Evolutionary conservation across 1,140 invertebrate genomes (phyloP), one percentile per base, ranked within the genome.

Genomic region (Ceratina calcarata): DNA sequence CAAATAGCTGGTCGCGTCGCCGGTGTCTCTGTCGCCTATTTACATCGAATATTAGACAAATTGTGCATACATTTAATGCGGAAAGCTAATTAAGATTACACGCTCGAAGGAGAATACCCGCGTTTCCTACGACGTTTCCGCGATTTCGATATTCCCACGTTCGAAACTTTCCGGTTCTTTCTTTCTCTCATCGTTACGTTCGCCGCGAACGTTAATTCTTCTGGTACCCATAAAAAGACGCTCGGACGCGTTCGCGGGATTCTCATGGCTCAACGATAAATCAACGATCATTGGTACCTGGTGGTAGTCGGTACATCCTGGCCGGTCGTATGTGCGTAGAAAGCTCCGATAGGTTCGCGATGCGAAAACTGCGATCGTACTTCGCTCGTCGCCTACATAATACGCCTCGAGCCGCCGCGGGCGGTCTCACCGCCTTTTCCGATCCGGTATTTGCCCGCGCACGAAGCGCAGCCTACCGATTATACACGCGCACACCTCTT

Each of bases 21-120:
- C 81, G 76, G 51, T 68, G 58, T 32, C 75, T 22, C 68, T 77
- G 64, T 86, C 86, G 80, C 79, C 86, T 88, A 87, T 85, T 84
- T 82, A 51, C 76, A 71, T n/a, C 65, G 79, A 86, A 77, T 80
- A 75, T 61, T 64, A 66, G 65, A 83, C 71, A 80, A 81, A 83
- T 81, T 80, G 81, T 64, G 72, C 82, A 74, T 79, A 74, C 53
- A 53, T 73, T 80, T 74, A 57, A 24, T 69, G 27, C n/a, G 20
- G 57, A 53, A 60, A 66, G 61, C 37, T 79, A 74, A 74, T 74
- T 66, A 51, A 67, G 10, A 62, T 60, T 66, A 67, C 10, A 8
- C 13, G 27, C 4, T 1, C 62, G 51, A 55, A 20, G 60, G 37
- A 32, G 45, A 16, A 20, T 3, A 1, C 57, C 18, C 45, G 12